Conservation (phyloP, 1,140 invertebrate genomes). For the Ruditapes philippinarum region DNA sequence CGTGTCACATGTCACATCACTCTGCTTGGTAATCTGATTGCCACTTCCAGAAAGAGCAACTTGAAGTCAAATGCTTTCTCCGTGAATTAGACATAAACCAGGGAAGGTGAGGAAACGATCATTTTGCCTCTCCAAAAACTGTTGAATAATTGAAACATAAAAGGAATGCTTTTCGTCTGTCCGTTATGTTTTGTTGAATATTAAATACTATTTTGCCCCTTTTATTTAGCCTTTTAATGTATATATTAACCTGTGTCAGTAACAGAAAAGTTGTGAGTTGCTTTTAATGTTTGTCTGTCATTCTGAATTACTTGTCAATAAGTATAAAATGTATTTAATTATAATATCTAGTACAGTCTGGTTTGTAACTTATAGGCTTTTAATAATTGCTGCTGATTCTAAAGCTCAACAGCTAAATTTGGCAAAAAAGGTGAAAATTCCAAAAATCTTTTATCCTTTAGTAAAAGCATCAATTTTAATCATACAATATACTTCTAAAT, state of each 20-base stretch:
- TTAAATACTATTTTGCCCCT: not conserved
- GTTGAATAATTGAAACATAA: slow-evolving; percentile 6
- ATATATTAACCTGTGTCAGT: not conserved
- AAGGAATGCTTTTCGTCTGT: not conserved
- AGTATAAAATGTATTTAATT: too few relatives aligned
- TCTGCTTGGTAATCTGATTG: slow-evolving; percentile 23
- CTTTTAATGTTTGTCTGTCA: too few relatives aligned
- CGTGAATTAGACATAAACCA: not conserved
- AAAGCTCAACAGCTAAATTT: too few relatives aligned
- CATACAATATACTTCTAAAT: too few relatives aligned
- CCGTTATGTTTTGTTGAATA: not conserved
- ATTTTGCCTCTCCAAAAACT: not conserved
- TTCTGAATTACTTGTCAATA: too few relatives aligned
- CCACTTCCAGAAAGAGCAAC: not conserved
- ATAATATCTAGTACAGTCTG: too few relatives aligned
- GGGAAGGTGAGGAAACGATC: not conserved
- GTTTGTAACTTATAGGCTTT: too few relatives aligned
- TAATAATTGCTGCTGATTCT: too few relatives aligned
- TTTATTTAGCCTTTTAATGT: not conserved
- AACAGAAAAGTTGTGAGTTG: not conserved
- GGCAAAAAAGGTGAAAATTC: too few relatives aligned
- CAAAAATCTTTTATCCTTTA: too few relatives aligned
- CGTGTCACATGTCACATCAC: slow-evolving; percentile 21
- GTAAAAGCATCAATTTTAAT: too few relatives aligned
- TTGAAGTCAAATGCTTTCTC: not conserved